Percentiles rank a stretch among this genome's conserved stretches.
Conservation (phyloP, 2,113 vertebrate genomes). For the Siphamia tubifer region DNA sequence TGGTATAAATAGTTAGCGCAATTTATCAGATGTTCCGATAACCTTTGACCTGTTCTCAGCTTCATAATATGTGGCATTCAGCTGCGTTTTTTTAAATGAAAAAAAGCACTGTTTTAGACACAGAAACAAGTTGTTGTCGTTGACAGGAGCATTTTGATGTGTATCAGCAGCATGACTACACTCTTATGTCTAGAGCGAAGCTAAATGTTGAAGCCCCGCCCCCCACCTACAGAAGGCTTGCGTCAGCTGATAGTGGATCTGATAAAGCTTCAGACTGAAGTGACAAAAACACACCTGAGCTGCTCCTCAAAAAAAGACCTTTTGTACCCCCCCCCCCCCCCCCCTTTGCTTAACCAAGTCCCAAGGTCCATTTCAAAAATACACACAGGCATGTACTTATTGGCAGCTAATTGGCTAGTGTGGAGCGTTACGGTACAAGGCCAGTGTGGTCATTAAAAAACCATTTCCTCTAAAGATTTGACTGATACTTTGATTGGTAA, state of each 20-base stretch:
- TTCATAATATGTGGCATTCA: constrained; percentile 35
- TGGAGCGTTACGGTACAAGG: constrained; percentile 63
- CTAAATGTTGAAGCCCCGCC: constrained; percentile 51
- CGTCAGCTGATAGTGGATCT: constrained; percentile 25
- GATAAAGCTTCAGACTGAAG: constrained; percentile 29
- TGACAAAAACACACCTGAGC: constrained; percentile 53
- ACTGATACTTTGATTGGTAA: constrained; percentile 59
- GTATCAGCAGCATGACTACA: constrained; percentile 67
- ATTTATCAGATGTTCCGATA: constrained; percentile 8
- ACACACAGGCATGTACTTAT: constrained; percentile 65
- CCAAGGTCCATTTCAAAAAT: constrained; percentile 63
- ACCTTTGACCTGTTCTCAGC: constrained; percentile 6
- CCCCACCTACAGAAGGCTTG: constrained; percentile 12
- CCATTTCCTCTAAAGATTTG: constrained; percentile 70
- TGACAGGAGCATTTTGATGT: constrained; percentile 59
- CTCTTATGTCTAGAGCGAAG: constrained; percentile 10
- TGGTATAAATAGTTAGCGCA: constrained; percentile 2
- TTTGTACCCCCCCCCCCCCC: constrained; percentile 33
- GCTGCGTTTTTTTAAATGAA: constrained; percentile 12
- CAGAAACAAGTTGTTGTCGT: constrained; percentile 62
- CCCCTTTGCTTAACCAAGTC: too few species aligned
- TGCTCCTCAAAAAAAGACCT: constrained; percentile 46
- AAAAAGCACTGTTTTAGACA: constrained; percentile 45
- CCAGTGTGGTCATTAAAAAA: constrained; percentile 64
- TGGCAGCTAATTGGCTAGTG: constrained; percentile 69